Evolutionary conservation across 2,888 invertebrate genomes (phyloP), one percentile per base, ranked within the genome.

Genomic region (Pyrochroa serraticornis): DNA sequence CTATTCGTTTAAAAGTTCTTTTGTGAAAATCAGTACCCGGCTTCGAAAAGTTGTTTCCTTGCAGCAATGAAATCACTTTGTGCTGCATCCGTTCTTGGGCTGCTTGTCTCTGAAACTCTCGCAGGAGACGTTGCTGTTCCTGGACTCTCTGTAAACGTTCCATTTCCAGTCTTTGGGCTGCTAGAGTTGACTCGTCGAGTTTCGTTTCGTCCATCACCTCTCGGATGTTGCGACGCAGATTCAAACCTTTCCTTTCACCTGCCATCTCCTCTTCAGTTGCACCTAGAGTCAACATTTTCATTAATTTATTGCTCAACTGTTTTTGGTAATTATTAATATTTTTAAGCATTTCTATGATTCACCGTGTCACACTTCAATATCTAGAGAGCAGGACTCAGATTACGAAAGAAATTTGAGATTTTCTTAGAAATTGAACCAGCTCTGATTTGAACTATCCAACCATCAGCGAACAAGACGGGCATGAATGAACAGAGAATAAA

Each of bases 161-260:
- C 64, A 92, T 90, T 82, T 97, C 97, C 76, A 94, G 95, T 32
- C 93, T 83, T 77, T 97, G 97, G 0, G 97, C 97, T 14, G 91
- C 90, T 49, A 95, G 80, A 1, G 97, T 97, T 8, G 93, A 92
- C 61, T 93, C 93, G 75, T 97, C 97, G 62, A 97, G 80, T 75
- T 96, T 93, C 61, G 92, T 92, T 72, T 95, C 95, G 73, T 93
- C 92, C 87, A 96, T 90, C 6, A 97, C 95, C 80, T 96, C 95
- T 53, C 96, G 86, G 68, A 95, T 95, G 74, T 95, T 95, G 60
- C 92, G 85, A 36, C 95, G 83, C 73, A 93, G 85, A 77, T 90
- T 91, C 9, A 66, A 67, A n/a, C 71, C 73, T 60, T 73, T 73
- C n/a, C 70, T 66, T 46, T 70, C 65, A 0, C 65, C 65, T 9